Percentiles rank a stretch among this genome's conserved stretches.
Evolutionary conservation across 2,113 vertebrate genomes (phyloP).

Genomic region (Peucedramus taeniatus): DNA sequence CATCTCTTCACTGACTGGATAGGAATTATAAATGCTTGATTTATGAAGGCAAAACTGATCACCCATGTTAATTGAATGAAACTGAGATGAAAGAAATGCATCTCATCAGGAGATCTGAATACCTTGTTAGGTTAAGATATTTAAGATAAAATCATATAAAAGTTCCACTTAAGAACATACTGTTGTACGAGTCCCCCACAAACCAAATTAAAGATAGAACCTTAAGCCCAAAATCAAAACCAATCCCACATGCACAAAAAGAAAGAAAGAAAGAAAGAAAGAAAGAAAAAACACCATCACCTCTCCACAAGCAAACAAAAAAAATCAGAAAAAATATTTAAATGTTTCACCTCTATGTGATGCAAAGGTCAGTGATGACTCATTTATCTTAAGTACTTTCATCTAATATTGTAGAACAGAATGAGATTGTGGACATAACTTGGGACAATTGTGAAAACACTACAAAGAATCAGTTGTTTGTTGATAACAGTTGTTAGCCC

Average conservation of each 20-base stretch:
- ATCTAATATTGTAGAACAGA: background rate
- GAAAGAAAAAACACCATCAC: rapidly evolving
- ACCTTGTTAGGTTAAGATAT: background rate
- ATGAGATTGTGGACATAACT: background rate
- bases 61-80: background rate
- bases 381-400: background rate
- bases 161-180: background rate
- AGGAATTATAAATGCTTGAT: background rate
- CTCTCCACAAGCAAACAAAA: background rate
- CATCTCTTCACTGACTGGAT: background rate
- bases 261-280: background rate
- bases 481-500: background rate
- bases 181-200: background rate
- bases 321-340: background rate
- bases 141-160: background rate
- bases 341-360: background rate
- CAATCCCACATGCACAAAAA: background rate
- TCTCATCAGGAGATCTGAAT: background rate
- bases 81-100: background rate
- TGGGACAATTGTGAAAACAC: background rate
- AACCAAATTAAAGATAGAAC: background rate
- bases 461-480: background rate
- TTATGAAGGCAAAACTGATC: background rate
- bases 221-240: background rate
- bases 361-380: background rate